phyloP scores from a whole-genome alignment of 2,888 invertebrate species.

The Cryptocephalus primarius region DNA sequence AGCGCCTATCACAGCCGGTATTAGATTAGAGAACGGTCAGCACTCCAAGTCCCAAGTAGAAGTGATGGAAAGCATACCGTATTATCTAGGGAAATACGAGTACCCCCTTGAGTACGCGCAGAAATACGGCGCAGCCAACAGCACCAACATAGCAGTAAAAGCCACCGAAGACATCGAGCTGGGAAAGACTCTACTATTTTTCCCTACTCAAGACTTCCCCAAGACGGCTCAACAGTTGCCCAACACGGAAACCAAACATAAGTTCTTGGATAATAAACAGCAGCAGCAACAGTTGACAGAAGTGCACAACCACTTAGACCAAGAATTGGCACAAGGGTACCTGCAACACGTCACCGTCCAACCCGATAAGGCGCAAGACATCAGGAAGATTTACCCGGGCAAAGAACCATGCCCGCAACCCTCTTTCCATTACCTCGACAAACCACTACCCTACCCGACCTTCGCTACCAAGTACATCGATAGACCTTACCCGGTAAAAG shows the following conservation, averaged over 20 bases:
- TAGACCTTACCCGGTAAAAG: slow-evolving; percentile 17
- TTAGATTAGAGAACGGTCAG: slow-evolving; percentile 41
- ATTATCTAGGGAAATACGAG: slow-evolving; percentile 39
- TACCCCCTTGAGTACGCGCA: slow-evolving; percentile 35
- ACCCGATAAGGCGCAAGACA: too few species aligned
- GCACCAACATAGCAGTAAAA: slow-evolving; percentile 10
- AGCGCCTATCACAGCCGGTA: slow-evolving; percentile 49
- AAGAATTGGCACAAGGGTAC: too few species aligned
- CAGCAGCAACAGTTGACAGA: too few species aligned
- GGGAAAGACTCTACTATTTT: slow-evolving; percentile 32
- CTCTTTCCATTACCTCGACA: too few species aligned
- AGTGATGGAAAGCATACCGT: slow-evolving; percentile 52
- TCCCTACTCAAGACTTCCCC: slow-evolving; percentile 12
- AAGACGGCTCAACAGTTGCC: slow-evolving; percentile 11
- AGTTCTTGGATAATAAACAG: slow-evolving; percentile 1
- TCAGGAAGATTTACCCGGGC: too few species aligned
- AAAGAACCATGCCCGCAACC: too few species aligned
- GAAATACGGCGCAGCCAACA: slow-evolving; percentile 22
- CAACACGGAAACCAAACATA: slow-evolving; percentile 6
- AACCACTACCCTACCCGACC: slow-evolving; percentile 31
- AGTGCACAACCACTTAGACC: too few species aligned
- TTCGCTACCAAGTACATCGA: slow-evolving; percentile 29
- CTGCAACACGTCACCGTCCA: too few species aligned
- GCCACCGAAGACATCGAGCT: slow-evolving; percentile 38
- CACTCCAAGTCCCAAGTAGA: slow-evolving; percentile 44